Evolutionary conservation across 2,113 vertebrate species (phyloP), one percentile per base, ranked within the genome.

Genomic region (Vulpes ferrilata): DNA sequence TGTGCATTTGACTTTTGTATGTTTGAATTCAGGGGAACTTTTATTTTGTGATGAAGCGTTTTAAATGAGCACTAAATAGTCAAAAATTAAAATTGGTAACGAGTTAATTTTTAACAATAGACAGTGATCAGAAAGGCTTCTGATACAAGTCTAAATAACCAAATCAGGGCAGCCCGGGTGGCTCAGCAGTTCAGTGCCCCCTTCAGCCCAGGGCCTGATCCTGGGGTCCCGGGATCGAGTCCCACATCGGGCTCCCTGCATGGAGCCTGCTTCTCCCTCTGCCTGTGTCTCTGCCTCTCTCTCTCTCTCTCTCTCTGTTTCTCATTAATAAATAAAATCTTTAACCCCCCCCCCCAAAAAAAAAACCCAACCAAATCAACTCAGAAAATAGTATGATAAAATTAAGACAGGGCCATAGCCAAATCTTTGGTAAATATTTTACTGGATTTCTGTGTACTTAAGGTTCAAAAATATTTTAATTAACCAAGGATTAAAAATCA

Each of bases 11-110:
- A 94, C n/a, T 94, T 90, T 94, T 69, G 11, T 5, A 17, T 55
- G n/a, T 91, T 96, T 93, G 69, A 94, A 82, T 91, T 93, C 38
- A 93, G 32, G 92, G 57, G 78, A 93, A 57, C n/a, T 95, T 69
- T 69, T 59, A 48, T 84, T 79, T 89, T 97, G 88, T 88, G 65
- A 8, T 64, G 43, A 87, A 84, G 35, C 7, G 32, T 88, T 95
- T 92, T 85, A 55, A 86, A 59, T 81, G 25, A 92, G 5, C 62
- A 90, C 43, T 78, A 35, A 88, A 9, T 71, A 74, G 43, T 85
- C 27, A 51, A 57, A 90, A 55, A 53, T 85, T 88, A 23, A 80
- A 80, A 57, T 85, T 86, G 53, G 30, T 81, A 93, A 95, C 60
- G 79, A 60, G 22, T 92, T 95, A 71, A 67, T 53, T 92, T 96